Conservation (phyloP, 2,113 vertebrate species). For the Nannospalax galili region DNA sequence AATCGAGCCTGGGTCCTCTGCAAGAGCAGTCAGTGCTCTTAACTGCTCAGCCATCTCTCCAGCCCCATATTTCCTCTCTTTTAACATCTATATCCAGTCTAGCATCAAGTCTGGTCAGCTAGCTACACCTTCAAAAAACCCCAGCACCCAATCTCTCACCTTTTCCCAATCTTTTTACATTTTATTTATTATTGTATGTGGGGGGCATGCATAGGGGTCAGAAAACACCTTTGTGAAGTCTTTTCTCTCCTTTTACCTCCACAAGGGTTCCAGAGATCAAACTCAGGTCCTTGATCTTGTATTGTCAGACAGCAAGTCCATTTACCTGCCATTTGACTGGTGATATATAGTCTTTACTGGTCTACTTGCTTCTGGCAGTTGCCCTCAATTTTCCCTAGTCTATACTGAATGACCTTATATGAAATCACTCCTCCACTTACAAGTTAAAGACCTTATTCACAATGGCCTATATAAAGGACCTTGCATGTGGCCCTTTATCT, state of each 20-base stretch:
- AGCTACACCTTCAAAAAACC: background rate
- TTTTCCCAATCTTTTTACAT: background rate
- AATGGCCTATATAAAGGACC: no score
- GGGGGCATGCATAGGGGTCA: background rate
- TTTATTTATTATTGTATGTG: background rate
- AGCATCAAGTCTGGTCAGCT: background rate
- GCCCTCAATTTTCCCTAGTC: background rate
- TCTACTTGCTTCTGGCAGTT: background rate
- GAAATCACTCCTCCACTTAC: background rate
- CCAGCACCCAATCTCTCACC: background rate
- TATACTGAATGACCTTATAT: background rate
- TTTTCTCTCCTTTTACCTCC: background rate
- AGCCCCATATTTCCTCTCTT: no score
- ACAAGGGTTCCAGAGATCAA: background rate
- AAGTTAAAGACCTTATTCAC: no score
- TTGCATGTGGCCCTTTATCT: no score
- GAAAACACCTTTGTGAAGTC: background rate
- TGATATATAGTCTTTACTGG: background rate
- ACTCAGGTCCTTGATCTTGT: background rate
- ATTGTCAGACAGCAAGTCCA: background rate
- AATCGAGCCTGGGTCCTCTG: no score
- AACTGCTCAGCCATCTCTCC: no score
- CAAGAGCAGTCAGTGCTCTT: no score
- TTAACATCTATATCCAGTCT: background rate
- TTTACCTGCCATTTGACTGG: background rate